phyloP scores from a whole-genome alignment of 2,797 vertebrate species.

The Perodicticus potto region DNA sequence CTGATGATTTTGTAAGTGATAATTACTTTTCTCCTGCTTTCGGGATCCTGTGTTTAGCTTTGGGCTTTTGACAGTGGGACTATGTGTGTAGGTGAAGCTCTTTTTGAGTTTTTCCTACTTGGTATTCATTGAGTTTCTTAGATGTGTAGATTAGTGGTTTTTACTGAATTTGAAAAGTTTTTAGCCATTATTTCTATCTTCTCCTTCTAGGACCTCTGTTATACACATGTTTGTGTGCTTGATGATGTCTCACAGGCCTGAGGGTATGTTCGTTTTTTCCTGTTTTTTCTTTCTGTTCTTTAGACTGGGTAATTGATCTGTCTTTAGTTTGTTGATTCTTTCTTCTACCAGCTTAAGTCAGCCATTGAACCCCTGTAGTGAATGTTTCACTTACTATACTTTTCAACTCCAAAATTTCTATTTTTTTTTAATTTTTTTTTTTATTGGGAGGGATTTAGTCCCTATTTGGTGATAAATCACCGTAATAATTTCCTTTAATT shows the following conservation, averaged over 20 bases:
- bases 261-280: slow-evolving; percentile 19
- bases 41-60: not conserved
- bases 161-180: slow-evolving; percentile 12
- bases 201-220: not conserved
- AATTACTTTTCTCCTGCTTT: not conserved
- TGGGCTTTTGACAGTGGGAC: not conserved
- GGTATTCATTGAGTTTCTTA: not conserved
- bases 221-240: not conserved
- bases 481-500: not conserved
- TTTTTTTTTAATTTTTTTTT: not conserved
- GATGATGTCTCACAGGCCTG: slow-evolving; percentile 8
- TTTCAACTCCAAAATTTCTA: not conserved
- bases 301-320: not conserved
- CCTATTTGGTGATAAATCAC: not conserved
- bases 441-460: not conserved
- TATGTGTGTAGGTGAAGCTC: not conserved
- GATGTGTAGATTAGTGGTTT: not conserved
- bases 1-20: not conserved
- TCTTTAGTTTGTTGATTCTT: not conserved
- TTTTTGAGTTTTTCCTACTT: not conserved
- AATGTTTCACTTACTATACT: slow-evolving; percentile 10
- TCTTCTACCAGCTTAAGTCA: not conserved
- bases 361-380: not conserved
- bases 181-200: not conserved
- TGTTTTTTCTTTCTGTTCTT: slow-evolving; percentile 25